Conservation (phyloP, 2,888 invertebrate species). For the Drosophila mayaguana region DNA sequence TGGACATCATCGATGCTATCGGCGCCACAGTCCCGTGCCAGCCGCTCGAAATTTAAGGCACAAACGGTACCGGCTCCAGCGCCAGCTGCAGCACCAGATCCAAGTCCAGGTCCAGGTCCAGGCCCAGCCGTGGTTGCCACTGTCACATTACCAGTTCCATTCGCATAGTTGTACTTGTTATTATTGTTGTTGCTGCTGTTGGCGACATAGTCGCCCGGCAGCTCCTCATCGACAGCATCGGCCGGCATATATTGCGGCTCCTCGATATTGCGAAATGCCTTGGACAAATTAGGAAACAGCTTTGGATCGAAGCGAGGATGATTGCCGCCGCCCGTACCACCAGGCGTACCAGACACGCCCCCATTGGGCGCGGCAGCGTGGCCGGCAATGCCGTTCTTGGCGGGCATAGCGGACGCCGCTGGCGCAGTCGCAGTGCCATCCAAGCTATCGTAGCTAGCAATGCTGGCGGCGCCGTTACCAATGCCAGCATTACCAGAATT, state of each 20-base stretch:
- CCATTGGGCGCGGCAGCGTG: slow-evolving; percentile 43
- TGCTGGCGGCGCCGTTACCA: slow-evolving; percentile 32
- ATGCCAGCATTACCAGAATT: slow-evolving; percentile 36
- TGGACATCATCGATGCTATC: slow-evolving; percentile 91
- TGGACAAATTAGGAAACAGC: slow-evolving; percentile 93
- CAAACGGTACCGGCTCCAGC: slow-evolving; percentile 34
- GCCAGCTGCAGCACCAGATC: not conserved
- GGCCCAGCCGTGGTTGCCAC: not conserved
- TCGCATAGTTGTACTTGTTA: slow-evolving; percentile 46
- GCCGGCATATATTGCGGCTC: slow-evolving; percentile 51
- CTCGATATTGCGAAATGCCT: slow-evolving; percentile 84
- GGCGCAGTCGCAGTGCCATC: slow-evolving; percentile 34
- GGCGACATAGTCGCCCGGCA: slow-evolving; percentile 76
- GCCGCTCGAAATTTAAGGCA: slow-evolving; percentile 81
- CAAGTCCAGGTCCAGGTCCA: not conserved
- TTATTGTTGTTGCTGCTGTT: slow-evolving; percentile 48
- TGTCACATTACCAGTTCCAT: slow-evolving; percentile 2
- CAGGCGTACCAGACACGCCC: slow-evolving; percentile 37
- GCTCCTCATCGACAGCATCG: slow-evolving; percentile 78
- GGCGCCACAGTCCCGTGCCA: slow-evolving; percentile 85
- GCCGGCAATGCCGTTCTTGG: slow-evolving; percentile 43
- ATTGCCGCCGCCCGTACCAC: slow-evolving; percentile 21
- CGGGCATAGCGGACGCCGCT: slow-evolving; percentile 42
- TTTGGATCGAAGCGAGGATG: slow-evolving; percentile 88
- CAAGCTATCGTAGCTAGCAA: slow-evolving; percentile 45